A percentile compares a stretch with the other conserved stretches of the same genome.
These are phyloP conservation scores for Heterochromis multidens DNA, from an alignment of 2,113 vertebrate species.

Conservation along the genomic window DNA sequence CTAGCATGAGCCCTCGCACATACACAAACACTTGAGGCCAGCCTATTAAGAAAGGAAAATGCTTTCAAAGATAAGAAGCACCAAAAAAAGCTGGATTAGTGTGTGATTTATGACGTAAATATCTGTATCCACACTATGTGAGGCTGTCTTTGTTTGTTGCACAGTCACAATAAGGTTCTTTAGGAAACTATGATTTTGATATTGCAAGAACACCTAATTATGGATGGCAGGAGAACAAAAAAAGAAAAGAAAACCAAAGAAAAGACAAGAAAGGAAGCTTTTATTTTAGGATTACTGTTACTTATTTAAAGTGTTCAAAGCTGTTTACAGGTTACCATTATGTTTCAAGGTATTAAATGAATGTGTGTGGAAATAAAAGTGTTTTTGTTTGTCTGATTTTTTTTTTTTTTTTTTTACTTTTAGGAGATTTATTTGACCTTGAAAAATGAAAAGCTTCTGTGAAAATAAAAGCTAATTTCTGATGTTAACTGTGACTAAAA, in stretches of 20 bases:
- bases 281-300: neutral
- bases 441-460: neutral
- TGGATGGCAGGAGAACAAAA: no score
- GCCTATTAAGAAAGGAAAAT: slow-evolving; percentile 28
- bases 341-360: neutral
- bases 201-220: no score
- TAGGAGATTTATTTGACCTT: neutral
- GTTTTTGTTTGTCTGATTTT: fast-evolving
- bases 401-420: neutral
- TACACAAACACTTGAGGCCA: neutral
- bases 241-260: no score
- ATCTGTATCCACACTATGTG: neutral
- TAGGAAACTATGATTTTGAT: no score
- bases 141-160: neutral
- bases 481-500: neutral
- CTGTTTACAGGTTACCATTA: neutral
- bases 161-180: neutral
- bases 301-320: neutral
- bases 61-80: slow-evolving; percentile 22
- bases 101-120: slow-evolving; percentile 38
- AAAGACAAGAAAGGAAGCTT: neutral
- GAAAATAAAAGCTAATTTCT: neutral
- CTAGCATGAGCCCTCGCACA: neutral
- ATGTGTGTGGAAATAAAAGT: neutral
- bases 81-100: slow-evolving; percentile 55